Conservation (phyloP, 2,888 invertebrate genomes). For the Drosophila silvestris region DNA sequence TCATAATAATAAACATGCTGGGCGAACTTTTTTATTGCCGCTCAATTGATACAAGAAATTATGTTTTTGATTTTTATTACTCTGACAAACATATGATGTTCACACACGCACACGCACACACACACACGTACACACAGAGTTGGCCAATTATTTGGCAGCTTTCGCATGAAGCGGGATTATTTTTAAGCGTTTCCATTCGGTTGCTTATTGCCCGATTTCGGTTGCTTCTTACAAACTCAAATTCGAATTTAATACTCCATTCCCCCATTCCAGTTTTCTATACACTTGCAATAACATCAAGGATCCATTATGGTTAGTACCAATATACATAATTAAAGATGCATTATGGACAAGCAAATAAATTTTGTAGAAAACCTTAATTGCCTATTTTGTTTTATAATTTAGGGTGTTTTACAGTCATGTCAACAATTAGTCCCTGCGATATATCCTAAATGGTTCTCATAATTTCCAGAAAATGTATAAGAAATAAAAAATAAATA, state of each 20-base stretch:
- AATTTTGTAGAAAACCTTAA: neutral
- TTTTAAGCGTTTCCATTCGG: slow-evolving; percentile 42
- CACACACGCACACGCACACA: slow-evolving; percentile 20
- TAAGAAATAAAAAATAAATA: neutral
- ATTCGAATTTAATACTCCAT: slow-evolving; percentile 25
- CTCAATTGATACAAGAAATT: slow-evolving; percentile 79
- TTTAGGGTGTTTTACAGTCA: neutral
- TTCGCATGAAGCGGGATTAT: slow-evolving; percentile 62
- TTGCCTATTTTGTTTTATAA: neutral
- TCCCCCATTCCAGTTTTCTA: neutral
- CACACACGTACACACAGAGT: slow-evolving; percentile 10
- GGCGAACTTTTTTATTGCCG: slow-evolving; percentile 65
- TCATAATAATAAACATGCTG: slow-evolving; percentile 59
- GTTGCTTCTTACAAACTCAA: slow-evolving; percentile 31
- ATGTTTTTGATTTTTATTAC: slow-evolving; percentile 81
- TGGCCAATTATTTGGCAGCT: slow-evolving; percentile 52
- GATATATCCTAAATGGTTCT: neutral
- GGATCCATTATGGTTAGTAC: neutral
- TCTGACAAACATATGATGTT: slow-evolving; percentile 76
- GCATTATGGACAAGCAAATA: neutral
- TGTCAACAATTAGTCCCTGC: neutral
- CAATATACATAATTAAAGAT: neutral
- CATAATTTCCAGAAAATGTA: neutral
- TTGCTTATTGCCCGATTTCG: slow-evolving; percentile 13
- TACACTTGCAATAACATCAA: neutral